Conservation (phyloP, 1,140 invertebrate species). For the Trichonephila clavipes region DNA sequence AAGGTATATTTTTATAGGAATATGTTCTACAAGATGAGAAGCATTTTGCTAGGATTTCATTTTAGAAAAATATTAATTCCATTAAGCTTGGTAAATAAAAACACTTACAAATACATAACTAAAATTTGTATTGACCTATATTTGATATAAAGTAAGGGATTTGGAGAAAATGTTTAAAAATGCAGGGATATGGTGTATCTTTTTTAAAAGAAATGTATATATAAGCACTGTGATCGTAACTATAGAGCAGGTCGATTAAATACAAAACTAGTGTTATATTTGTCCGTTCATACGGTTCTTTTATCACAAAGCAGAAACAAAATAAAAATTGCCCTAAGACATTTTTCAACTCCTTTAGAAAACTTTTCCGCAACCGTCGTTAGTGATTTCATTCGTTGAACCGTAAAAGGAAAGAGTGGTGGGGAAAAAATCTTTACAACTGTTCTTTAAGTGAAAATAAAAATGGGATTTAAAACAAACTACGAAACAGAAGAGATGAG, state of each 20-base stretch:
- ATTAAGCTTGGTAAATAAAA: too few species aligned
- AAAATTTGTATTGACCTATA: too few species aligned
- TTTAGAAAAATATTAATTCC: too few species aligned
- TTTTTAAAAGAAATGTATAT: neutral
- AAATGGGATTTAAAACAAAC: constrained; percentile 31
- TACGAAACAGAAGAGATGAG: neutral
- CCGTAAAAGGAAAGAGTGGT: constrained; percentile 35
- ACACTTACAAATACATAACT: too few species aligned
- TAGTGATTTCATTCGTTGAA: constrained; percentile 53
- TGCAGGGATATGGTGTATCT: too few species aligned
- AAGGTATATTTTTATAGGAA: too few species aligned
- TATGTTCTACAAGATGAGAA: too few species aligned
- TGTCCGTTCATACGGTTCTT: constrained; percentile 25
- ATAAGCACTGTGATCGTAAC: neutral
- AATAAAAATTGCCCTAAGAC: constrained; percentile 25
- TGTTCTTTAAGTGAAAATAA: constrained; percentile 13
- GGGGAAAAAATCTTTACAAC: constrained; percentile 3
- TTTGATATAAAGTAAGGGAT: too few species aligned
- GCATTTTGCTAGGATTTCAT: too few species aligned
- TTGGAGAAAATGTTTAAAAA: too few species aligned
- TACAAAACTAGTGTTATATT: constrained; percentile 19
- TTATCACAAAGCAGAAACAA: neutral
- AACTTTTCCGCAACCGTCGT: constrained; percentile 59
- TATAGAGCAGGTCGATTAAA: neutral
- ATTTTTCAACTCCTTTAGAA: constrained; percentile 62